Evolutionary conservation across 92 coral and sea anemone species (phyloP), one percentile per base, ranked within the genome.

Genomic region (Virgularia gustaviana): DNA sequence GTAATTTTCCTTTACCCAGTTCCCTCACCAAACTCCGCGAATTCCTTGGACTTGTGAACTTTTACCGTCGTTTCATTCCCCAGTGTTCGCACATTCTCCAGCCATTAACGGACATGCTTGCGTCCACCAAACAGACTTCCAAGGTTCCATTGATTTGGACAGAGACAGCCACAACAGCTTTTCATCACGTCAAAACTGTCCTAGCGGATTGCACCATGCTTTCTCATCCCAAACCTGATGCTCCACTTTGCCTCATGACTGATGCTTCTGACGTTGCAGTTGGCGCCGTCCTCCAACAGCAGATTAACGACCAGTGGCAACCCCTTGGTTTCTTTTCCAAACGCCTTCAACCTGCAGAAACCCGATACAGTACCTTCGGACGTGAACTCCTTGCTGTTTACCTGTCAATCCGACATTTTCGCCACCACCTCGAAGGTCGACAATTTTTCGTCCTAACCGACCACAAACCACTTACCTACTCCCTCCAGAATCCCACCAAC

Each of bases 11-110:
- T 2, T 28, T 41, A 2, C 73, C 73, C 2, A n/a, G 9, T 15
- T 32, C 73, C 29, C 19, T 39, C 1, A 41, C 28, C 2, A 47
- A 39, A 1, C 62, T 70, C 13, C 41, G 55, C 13, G 25, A 39
- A 3, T 53, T 72, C 49, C 42, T 27, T 30, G 78, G 78, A 1
- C 0, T 56, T 16, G 36, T 56, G 22, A 36, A 66, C 11, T 66
- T 42, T 58, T 66, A 66, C 74, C 58, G 38, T n/a, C 58, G 58
- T 32, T 66, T 66, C 58, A 2, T 66, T 8, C 74, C 74, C 60
- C 2, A 18, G 6, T 66, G 74, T 66, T 47, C 58, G 6, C 34
- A 25, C 61, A 66, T 39, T 6, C 1, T 45, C 2, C 74, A 20
- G 6, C 74, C 74, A 31, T 57, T 65, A 2, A 37, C 54, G 3